Percentiles rank a stretch among this genome's conserved stretches.
Evolutionary conservation across 2,888 invertebrate genomes (phyloP).

Genomic region (Hirtodrosophila histrioides): DNA sequence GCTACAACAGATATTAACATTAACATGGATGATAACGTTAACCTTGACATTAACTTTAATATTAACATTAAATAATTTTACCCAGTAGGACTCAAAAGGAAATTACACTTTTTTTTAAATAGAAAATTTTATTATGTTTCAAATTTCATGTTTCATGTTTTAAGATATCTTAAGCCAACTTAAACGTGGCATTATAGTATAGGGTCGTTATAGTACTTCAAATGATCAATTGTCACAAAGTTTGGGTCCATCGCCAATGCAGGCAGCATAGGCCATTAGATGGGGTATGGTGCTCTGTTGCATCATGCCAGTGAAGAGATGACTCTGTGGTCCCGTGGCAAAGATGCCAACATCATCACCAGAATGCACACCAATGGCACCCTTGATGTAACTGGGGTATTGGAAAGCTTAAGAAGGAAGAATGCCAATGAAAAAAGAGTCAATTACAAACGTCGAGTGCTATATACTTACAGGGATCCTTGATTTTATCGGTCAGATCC

Average conservation of each 20-base stretch:
- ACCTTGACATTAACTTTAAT: no score
- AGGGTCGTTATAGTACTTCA: not conserved
- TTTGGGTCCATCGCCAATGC: constrained; percentile 86
- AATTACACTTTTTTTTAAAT: no score
- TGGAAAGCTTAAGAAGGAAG: constrained; percentile 39
- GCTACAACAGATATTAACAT: not conserved
- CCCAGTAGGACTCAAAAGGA: no score
- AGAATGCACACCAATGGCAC: constrained; percentile 87
- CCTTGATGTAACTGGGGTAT: constrained; percentile 85
- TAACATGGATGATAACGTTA: constrained; percentile 1
- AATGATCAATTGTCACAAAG: constrained; percentile 35
- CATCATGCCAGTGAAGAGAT: constrained; percentile 90
- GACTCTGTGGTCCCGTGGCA: constrained; percentile 90
- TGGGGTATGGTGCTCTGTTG: constrained; percentile 92
- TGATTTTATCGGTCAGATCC: constrained; percentile 54
- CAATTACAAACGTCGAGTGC: not conserved
- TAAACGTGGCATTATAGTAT: not conserved
- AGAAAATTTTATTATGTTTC: no score
- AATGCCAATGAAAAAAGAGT: not conserved
- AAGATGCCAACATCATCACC: constrained; percentile 92
- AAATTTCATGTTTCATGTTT: not conserved
- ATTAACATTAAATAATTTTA: no score
- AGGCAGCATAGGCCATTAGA: constrained; percentile 88
- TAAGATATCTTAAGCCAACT: not conserved
- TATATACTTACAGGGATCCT: constrained; percentile 39